Evolutionary conservation across 1,140 invertebrate genomes (phyloP).

Genomic region (Bombus soroeensis): DNA sequence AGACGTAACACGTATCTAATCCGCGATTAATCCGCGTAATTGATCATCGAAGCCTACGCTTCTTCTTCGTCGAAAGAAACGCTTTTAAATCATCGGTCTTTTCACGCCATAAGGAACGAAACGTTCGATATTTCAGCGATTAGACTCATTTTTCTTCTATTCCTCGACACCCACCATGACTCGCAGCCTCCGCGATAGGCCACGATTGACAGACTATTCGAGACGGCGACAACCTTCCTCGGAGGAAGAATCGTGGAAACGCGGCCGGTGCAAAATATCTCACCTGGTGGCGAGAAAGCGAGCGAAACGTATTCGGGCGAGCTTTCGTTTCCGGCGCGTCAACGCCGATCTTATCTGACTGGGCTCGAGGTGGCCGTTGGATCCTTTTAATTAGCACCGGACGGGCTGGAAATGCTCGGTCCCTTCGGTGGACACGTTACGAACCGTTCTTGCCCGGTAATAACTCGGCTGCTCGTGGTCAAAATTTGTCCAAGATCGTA

Average conservation of each 20-base stretch:
- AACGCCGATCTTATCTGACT: slow-evolving; percentile 78
- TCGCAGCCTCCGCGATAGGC: not conserved
- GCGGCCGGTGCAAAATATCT: slow-evolving; percentile 63
- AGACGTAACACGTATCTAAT: too few species aligned
- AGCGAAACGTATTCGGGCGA: slow-evolving; percentile 57
- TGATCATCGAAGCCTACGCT: too few species aligned
- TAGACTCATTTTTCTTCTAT: not conserved
- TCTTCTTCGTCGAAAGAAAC: too few species aligned
- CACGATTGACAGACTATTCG: slow-evolving; percentile 2
- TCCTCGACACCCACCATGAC: not conserved
- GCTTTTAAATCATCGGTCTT: too few species aligned
- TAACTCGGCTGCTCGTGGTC: slow-evolving; percentile 52
- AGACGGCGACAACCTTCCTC: slow-evolving; percentile 14
- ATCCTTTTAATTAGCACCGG: slow-evolving; percentile 80
- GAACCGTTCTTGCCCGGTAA: slow-evolving; percentile 46
- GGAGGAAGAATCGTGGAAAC: slow-evolving; percentile 24
- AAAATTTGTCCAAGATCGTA: slow-evolving; percentile 48
- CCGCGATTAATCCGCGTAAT: too few species aligned
- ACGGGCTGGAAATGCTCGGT: slow-evolving; percentile 50
- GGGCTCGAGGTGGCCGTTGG: slow-evolving; percentile 60
- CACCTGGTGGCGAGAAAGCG: slow-evolving; percentile 62
- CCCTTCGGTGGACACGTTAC: slow-evolving; percentile 41
- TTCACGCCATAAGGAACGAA: too few species aligned
- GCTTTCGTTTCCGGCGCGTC: slow-evolving; percentile 73
- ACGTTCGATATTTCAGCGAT: too few species aligned